Evolutionary conservation across 2,797 vertebrate species (phyloP).

Genomic region (Dromococcyx pavoninus): DNA sequence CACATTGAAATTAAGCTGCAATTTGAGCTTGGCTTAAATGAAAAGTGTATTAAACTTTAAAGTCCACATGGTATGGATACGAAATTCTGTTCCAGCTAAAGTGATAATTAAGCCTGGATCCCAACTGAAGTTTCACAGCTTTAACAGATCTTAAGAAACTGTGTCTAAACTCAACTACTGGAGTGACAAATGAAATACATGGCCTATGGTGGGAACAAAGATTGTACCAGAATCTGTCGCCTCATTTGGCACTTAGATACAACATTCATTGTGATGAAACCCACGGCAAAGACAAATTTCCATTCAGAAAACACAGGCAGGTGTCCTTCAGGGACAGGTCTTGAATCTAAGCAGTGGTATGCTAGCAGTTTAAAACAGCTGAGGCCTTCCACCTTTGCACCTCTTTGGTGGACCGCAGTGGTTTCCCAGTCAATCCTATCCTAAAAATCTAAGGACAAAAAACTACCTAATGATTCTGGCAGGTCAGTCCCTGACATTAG

Average conservation of each 20-base stretch:
- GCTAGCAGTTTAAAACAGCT: not conserved
- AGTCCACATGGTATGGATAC: not conserved
- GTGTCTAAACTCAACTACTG: not conserved
- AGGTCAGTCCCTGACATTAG: not conserved
- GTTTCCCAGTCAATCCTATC: not conserved
- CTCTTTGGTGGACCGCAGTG: not conserved
- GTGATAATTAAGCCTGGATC: not conserved
- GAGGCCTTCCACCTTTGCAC: not conserved
- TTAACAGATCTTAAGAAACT: not conserved
- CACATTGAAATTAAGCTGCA: slow-evolving; percentile 16
- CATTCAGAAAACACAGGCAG: not conserved
- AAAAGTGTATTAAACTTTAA: not conserved
- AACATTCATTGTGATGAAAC: not conserved
- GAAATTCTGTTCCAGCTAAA: not conserved
- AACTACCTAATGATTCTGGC: not conserved
- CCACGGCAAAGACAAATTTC: not conserved
- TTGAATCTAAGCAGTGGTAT: not conserved
- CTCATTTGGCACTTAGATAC: not conserved
- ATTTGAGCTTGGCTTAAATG: slow-evolving; percentile 27
- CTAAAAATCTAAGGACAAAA: not conserved
- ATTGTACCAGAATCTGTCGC: not conserved
- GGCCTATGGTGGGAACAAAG: not conserved
- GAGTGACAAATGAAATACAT: not conserved
- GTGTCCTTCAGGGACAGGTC: not conserved
- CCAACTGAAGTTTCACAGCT: not conserved